These are phyloP conservation scores for Calliopum simillimum DNA, from an alignment of 2,888 invertebrate species.

Conservation along the genomic window DNA sequence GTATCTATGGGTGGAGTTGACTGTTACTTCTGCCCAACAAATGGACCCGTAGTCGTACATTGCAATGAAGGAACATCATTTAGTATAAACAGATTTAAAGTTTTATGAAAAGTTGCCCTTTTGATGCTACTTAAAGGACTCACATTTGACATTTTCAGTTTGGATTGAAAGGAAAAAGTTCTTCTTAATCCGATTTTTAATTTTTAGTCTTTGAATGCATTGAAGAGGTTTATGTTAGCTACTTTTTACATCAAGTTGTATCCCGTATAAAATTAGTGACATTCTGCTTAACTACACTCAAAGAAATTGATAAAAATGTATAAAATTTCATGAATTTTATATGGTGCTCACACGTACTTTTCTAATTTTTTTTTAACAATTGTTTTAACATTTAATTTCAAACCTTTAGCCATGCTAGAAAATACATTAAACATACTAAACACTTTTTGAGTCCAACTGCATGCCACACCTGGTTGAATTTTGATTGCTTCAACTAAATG, in stretches of 20 bases:
- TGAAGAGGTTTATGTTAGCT: not conserved
- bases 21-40: not conserved
- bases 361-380: too few species aligned
- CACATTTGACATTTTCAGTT: slow-evolving; percentile 34
- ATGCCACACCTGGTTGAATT: slow-evolving; percentile 39
- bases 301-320: too few species aligned
- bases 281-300: too few species aligned
- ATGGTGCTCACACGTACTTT: too few species aligned
- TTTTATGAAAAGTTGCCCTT: slow-evolving; percentile 22
- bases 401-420: too few species aligned
- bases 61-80: slow-evolving; percentile 11
- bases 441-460: slow-evolving; percentile 10
- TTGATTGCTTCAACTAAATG: slow-evolving; percentile 35
- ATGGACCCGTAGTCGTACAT: not conserved
- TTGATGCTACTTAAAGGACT: slow-evolving; percentile 7
- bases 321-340: too few species aligned
- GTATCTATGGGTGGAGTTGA: not conserved
- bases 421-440: not conserved
- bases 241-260: not conserved
- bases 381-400: too few species aligned
- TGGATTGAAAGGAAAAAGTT: slow-evolving; percentile 33
- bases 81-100: slow-evolving; percentile 28
- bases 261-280: not conserved
- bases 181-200: slow-evolving; percentile 43
- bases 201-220: slow-evolving; percentile 36